phyloP scores from a whole-genome alignment of 2,113 vertebrate species.

The Ammodytes dubius region DNA sequence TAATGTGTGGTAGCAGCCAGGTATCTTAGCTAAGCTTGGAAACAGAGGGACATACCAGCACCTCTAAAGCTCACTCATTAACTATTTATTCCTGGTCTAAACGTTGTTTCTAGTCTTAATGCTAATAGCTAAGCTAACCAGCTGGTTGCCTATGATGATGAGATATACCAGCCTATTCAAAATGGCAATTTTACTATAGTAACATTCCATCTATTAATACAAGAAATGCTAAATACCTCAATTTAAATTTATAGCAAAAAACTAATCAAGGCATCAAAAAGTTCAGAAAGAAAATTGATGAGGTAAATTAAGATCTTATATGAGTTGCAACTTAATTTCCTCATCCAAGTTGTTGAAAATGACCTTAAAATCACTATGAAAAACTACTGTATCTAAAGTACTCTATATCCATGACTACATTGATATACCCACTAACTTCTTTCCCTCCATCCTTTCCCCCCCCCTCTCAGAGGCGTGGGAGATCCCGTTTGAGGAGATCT shows the following conservation, averaged over 20 bases:
- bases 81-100: background rate
- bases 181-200: no score
- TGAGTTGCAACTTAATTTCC: background rate
- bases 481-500: constrained; percentile 98
- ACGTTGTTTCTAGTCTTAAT: background rate
- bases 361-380: background rate
- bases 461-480: constrained; percentile 88
- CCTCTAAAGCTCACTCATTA: background rate
- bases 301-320: background rate
- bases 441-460: background rate
- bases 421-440: constrained; percentile 1
- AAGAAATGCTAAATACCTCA: no score
- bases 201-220: no score
- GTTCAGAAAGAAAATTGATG: no score
- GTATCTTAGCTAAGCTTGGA: constrained; percentile 13
- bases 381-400: background rate
- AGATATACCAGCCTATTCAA: no score
- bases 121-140: no score
- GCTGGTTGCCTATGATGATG: no score
- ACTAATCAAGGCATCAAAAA: no score
- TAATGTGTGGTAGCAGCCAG: background rate
- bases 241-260: no score
- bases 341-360: background rate
- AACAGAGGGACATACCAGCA: background rate
- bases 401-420: background rate